phyloP scores from a whole-genome alignment of 2,888 invertebrate genomes.

The Microplitis deprimator region DNA sequence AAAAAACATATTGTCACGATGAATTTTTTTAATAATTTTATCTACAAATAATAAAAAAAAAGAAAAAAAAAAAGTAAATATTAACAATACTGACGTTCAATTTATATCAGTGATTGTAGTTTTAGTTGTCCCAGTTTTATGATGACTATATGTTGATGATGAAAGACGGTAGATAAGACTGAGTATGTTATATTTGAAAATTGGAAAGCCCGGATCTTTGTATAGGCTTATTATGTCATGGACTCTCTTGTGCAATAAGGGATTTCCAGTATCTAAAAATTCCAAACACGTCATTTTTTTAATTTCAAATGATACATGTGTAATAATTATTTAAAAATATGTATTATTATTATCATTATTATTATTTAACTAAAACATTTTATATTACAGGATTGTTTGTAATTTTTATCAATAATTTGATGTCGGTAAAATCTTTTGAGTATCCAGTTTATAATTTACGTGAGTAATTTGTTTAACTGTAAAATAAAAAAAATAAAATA shows the following conservation, averaged over 20 bases:
- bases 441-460: conserved; percentile 57
- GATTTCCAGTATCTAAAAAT: conserved; percentile 28
- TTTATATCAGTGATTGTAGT: not conserved
- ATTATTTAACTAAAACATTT: not conserved
- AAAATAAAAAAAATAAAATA: not conserved
- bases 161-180: conserved; percentile 1
- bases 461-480: conserved; percentile 54
- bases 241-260: conserved; percentile 30
- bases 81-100: not conserved
- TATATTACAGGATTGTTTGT: conserved; percentile 60
- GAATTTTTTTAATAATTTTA: not conserved
- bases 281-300: conserved; percentile 3
- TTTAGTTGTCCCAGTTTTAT: conserved; percentile 9
- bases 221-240: conserved; percentile 19
- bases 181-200: conserved; percentile 31
- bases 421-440: conserved; percentile 57
- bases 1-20: not conserved
- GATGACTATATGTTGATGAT: conserved; percentile 17
- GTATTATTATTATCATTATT: not conserved
- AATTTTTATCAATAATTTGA: conserved; percentile 57
- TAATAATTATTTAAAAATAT: not conserved
- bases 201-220: conserved; percentile 36
- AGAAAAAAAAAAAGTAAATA: not conserved
- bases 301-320: not conserved
- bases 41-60: not conserved